Percentiles rank a stretch among this genome's conserved stretches.
phyloP scores from a whole-genome alignment of 2,113 vertebrate genomes.

The Alexandromys fortis region DNA sequence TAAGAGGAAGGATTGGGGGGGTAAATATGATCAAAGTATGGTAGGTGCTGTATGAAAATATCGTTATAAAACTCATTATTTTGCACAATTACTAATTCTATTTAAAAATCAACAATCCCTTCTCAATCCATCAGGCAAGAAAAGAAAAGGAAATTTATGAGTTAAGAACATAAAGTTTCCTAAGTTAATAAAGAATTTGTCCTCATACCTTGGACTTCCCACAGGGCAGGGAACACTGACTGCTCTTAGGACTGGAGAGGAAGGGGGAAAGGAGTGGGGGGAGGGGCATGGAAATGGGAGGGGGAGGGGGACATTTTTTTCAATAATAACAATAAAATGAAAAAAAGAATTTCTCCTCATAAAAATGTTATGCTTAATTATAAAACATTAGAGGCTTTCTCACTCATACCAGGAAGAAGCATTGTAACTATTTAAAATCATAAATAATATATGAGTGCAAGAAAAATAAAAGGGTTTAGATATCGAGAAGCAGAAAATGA shows the following conservation, averaged over 20 bases:
- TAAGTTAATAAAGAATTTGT: conserved; percentile 26
- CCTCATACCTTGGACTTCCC: neutral
- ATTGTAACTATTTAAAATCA: neutral
- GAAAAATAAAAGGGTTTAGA: neutral
- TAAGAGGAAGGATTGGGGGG: neutral
- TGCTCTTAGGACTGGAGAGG: too few species aligned
- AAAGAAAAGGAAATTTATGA: neutral
- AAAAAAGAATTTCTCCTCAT: neutral
- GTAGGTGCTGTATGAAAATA: neutral
- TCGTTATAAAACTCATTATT: neutral
- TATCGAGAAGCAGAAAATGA: neutral
- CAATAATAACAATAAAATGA: too few species aligned
- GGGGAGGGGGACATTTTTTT: too few species aligned
- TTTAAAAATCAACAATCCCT: neutral
- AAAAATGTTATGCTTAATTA: neutral
- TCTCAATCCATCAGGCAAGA: neutral
- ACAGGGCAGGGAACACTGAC: too few species aligned
- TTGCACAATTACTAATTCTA: neutral
- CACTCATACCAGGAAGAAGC: neutral
- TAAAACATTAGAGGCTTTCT: neutral
- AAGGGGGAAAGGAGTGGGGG: too few species aligned
- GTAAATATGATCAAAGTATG: neutral
- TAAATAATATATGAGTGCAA: conserved; percentile 51
- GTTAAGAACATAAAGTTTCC: neutral
- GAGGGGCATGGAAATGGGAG: too few species aligned